Evolutionary conservation across 2,888 invertebrate genomes (phyloP), one percentile per base, ranked within the genome.

Genomic region (Drosophila greeni): DNA sequence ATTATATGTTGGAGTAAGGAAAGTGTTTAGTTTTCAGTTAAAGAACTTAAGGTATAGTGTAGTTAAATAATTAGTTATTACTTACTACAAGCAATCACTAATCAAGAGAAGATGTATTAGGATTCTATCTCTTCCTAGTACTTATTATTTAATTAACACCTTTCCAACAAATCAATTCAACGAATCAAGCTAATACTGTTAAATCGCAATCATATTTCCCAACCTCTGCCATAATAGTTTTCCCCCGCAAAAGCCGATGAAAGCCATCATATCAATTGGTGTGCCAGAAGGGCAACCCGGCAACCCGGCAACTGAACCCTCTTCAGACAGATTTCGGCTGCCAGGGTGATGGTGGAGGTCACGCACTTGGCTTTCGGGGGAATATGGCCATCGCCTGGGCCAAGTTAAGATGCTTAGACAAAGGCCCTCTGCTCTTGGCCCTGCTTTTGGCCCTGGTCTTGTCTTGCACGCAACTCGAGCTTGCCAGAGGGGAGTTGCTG

Each of bases 401-500:
- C 34, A 24, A 43, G 56, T 31, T 60, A 56, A 56, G 59, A 60
- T 45, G 45, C 45, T 60, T 39, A 56, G 59, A 56, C 56, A 55
- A 56, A 33, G 42, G 56, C 31, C 31, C 26, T 23, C 9, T 3
- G 40, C 20, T 18, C n/a, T 20, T n/a, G 3, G 49, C 6, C 3
- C n/a, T n/a, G 14, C 16, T 36, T 4, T 36, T 36, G 3, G n/a
- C 16, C 24, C 18, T 24, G 20, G 39, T 18, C 26, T 52, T 52
- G 51, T 39, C 37, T 29, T 52, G 51, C 51, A 52, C 51, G 51
- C 42, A 42, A 31, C 18, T 33, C 16, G 12, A 9, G 16, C 34
- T 16, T 2, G 34, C 33, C 12, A n/a, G 33, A 4, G 12, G 18
- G 39, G 34, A 33, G 33, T 1, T 14, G 33, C 33, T 33, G 14